Percentiles rank a stretch among this genome's conserved stretches.
Evolutionary conservation across 2,797 vertebrate species (phyloP).

Genomic region (Galagoides demidoff): DNA sequence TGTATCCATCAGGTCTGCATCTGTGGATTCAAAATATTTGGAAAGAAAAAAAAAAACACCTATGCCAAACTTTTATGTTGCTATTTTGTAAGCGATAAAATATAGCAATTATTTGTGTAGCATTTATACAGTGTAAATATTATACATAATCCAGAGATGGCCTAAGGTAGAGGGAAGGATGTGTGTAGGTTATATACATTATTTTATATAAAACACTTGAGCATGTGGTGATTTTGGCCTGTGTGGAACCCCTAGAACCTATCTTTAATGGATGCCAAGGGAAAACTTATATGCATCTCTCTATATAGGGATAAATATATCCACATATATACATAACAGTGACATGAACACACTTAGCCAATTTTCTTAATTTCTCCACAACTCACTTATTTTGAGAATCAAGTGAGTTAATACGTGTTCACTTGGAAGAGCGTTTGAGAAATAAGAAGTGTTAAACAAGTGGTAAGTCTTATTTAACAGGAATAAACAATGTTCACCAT

Average conservation of each 20-base stretch:
- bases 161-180: neutral
- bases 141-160: neutral
- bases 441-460: slow-evolving; percentile 36
- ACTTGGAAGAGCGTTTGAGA: neutral
- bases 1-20: neutral
- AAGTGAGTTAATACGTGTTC: neutral
- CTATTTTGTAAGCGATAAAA: neutral
- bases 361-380: neutral
- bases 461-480: neutral
- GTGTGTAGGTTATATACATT: neutral
- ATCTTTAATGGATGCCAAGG: neutral
- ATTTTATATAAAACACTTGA: neutral
- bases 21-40: neutral
- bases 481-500: neutral
- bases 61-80: neutral
- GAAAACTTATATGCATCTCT: neutral
- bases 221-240: neutral
- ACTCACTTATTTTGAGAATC: neutral
- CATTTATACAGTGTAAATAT: neutral
- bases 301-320: neutral
- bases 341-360: neutral
- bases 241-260: no score
- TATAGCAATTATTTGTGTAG: neutral
- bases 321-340: neutral
- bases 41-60: neutral